Base-by-base conservation (phyloP, 2,888 invertebrate genomes). In the Dasysyrphus tricinctus region DNA sequence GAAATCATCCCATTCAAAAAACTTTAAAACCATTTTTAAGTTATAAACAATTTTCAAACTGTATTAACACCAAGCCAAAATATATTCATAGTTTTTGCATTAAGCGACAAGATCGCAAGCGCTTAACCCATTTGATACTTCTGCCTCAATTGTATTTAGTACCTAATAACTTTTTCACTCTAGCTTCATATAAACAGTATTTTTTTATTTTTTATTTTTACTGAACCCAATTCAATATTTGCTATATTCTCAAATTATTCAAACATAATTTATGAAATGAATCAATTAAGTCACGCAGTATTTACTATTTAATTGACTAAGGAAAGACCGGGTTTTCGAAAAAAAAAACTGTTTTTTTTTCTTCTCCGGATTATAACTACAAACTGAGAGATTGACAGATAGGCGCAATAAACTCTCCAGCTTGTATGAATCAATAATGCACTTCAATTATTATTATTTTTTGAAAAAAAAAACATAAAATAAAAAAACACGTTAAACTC, bases 401-500 rank as follows among this genome's bases (percentile, higher is more conserved):
- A 69, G 39, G 69, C 69, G 69, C 69, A 69, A 54, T 54, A 54
- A 69, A 54, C 37, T 69, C 24, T 54, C 54, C 39, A n/a, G 24
- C 39, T 39, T 24, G 37, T 69, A 69, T 54, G 39, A 69, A 49
- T 67, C 37, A 67, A 67, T 67, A 67, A 67, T 49, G 34, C 34
- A 54, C 29, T 54, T 7, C n/a, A 16, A 16, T 39, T 51, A 24
- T 39, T 69, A 39, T 39, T n/a, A n/a, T n/a, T n/a, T 54, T 54
- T 69, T 5, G 16, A 63, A 14, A 8, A 49, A 37, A 11, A n/a
- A 44, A 29, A 29, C 4, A 9, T 11, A 29, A 47, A 16, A 32
- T 16, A 12, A 67, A 44, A 6, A 67, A 67, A 67, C 65, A 44
- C 44, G 63, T 49, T 74, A 34, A 80, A 80, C 80, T 59, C 34